A percentile compares a stretch with the other conserved stretches of the same genome.
These are phyloP conservation scores for Drosophila gaucha DNA, from an alignment of 2,888 invertebrate genomes.

Conservation along the genomic window DNA sequence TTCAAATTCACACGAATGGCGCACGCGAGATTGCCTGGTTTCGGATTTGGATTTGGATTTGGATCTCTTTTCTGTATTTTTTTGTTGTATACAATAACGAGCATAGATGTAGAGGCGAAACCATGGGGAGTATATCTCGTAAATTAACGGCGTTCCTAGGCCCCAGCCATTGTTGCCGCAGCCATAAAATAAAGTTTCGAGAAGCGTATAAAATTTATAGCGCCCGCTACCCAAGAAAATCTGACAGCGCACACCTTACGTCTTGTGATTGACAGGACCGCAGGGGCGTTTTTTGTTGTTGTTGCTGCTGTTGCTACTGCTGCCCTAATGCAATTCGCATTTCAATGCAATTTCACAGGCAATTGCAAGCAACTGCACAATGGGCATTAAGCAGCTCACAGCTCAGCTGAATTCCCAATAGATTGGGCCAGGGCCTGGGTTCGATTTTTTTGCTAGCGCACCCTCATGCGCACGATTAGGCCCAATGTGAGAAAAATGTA, in stretches of 20 bases:
- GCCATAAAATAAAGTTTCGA: slow-evolving; percentile 77
- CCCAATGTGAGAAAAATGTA: slow-evolving; percentile 54
- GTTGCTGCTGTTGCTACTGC: slow-evolving; percentile 7
- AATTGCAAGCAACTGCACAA: slow-evolving; percentile 65
- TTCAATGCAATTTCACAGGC: slow-evolving; percentile 75
- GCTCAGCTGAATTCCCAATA: slow-evolving; percentile 23
- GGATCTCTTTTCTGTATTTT: slow-evolving; percentile 16
- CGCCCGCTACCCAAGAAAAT: slow-evolving; percentile 65
- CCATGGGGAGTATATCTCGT: slow-evolving; percentile 79
- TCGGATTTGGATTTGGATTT: slow-evolving; percentile 15
- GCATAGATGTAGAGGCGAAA: slow-evolving; percentile 41
- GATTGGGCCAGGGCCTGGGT: slow-evolving; percentile 2
- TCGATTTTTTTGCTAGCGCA: slow-evolving; percentile 13
- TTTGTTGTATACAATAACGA: slow-evolving; percentile 60
- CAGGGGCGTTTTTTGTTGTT: slow-evolving; percentile 52
- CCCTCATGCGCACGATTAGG: slow-evolving; percentile 68
- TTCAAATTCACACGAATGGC: slow-evolving; percentile 72
- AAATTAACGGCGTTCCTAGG: slow-evolving; percentile 75
- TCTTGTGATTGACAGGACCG: slow-evolving; percentile 77
- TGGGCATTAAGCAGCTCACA: slow-evolving; percentile 72
- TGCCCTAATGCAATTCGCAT: slow-evolving; percentile 74
- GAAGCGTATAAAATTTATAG: slow-evolving; percentile 79
- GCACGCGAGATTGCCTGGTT: slow-evolving; percentile 39
- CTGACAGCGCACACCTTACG: slow-evolving; percentile 76
- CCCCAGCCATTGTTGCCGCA: slow-evolving; percentile 55